A percentile compares a stretch with the other conserved stretches of the same genome.
phyloP scores from a whole-genome alignment of 2,797 vertebrate genomes.

The Myotis planiceps region DNA sequence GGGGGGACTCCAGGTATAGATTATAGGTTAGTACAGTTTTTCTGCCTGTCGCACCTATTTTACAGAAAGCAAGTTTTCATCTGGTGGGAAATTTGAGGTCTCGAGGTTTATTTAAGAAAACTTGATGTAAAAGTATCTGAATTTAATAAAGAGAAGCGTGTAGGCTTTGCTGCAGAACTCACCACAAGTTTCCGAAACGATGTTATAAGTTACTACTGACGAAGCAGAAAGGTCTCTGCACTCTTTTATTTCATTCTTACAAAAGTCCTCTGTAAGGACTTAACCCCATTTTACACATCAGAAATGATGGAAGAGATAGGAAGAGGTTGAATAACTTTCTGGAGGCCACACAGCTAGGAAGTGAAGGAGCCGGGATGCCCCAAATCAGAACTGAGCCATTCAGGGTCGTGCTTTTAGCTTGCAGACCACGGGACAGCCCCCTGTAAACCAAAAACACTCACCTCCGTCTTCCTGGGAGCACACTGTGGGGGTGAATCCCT shows the following conservation, averaged over 20 bases:
- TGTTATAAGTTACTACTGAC: neutral
- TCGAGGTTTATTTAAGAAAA: conserved; percentile 45
- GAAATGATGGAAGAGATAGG: neutral
- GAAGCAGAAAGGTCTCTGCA: neutral
- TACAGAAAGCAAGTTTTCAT: conserved; percentile 15
- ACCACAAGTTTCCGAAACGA: neutral
- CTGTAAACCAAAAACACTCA: neutral
- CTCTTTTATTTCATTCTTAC: neutral
- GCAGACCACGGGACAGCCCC: neutral
- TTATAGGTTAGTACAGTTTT: too few species aligned
- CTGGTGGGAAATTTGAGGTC: neutral
- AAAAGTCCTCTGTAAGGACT: neutral
- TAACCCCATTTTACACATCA: conserved; percentile 5
- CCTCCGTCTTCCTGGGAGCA: neutral
- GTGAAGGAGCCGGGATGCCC: neutral
- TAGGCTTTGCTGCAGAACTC: neutral
- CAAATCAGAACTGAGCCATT: neutral
- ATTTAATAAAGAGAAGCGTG: neutral
- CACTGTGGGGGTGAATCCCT: neutral
- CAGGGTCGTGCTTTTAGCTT: neutral
- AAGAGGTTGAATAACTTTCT: neutral
- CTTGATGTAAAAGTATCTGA: neutral
- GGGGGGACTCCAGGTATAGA: neutral
- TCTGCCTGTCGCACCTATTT: neutral
- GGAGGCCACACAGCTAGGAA: neutral